These are phyloP conservation scores for Caenorhabditis becei DNA, from an alignment of 2,888 invertebrate species.

Conservation along the genomic window DNA sequence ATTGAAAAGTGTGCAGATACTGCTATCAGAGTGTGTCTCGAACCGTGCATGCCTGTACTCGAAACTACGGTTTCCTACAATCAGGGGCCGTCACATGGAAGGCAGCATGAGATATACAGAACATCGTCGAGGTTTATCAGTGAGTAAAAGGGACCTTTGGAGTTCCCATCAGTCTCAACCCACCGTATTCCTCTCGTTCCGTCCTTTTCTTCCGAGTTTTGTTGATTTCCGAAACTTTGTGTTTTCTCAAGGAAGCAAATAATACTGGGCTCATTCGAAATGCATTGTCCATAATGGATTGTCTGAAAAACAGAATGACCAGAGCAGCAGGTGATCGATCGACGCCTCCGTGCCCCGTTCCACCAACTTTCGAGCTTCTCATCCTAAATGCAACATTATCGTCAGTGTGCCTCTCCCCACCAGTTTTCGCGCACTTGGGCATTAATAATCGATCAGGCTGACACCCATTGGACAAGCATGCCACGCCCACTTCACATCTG, in stretches of 20 bases:
- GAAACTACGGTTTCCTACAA: too few relatives aligned
- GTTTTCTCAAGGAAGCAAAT: conserved; percentile 22
- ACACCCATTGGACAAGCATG: conserved; percentile 17
- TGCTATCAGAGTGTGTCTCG: too few relatives aligned
- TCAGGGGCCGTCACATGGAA: too few relatives aligned
- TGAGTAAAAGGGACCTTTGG: too few relatives aligned
- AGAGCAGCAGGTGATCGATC: conserved; percentile 52
- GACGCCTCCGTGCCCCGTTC: conserved; percentile 10
- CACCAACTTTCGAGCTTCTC: conserved; percentile 33
- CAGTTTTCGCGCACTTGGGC: conserved; percentile 52
- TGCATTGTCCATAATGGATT: conserved; percentile 59
- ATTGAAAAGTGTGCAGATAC: too few relatives aligned
- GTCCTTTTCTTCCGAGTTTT: not conserved
- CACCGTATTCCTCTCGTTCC: not conserved
- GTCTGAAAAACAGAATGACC: conserved; percentile 52
- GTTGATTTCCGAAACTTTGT: conserved; percentile 27
- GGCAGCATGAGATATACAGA: too few relatives aligned
- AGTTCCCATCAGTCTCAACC: too few relatives aligned
- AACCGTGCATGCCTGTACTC: too few relatives aligned
- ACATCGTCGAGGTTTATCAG: too few relatives aligned
- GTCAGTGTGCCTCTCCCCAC: conserved; percentile 21
- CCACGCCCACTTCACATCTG: conserved; percentile 48
- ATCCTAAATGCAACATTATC: conserved; percentile 59
- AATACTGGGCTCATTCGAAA: conserved; percentile 35
- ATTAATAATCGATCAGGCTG: conserved; percentile 60